Percentiles rank a stretch among this genome's conserved stretches.
phyloP scores from a whole-genome alignment of 2,113 vertebrate species.

The Coregonus clupeaformis region DNA sequence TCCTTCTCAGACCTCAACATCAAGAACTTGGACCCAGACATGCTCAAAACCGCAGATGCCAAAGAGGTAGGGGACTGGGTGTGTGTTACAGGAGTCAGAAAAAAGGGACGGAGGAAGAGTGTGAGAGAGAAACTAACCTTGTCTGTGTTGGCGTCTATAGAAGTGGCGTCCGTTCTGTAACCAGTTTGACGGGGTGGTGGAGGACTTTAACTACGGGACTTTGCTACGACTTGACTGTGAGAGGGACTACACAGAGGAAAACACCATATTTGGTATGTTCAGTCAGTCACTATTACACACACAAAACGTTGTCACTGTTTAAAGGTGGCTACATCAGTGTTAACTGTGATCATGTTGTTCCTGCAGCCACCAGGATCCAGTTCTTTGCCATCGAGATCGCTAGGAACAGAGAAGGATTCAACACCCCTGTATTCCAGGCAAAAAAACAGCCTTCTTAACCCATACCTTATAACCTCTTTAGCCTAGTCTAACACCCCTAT shows the following conservation, averaged over 20 bases:
- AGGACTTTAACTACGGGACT: conserved; percentile 84
- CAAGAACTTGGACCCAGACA: conserved; percentile 67
- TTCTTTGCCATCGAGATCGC: conserved; percentile 86
- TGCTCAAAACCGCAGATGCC: conserved; percentile 78
- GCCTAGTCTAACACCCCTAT: too few species aligned
- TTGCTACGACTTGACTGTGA: conserved; percentile 82
- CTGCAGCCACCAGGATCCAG: conserved; percentile 86
- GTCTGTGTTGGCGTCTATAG: conserved; percentile 46
- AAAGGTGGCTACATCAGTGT: too few species aligned
- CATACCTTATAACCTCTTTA: too few species aligned
- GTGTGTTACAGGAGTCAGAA: too few species aligned
- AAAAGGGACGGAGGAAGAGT: too few species aligned
- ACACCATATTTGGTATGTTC: conserved; percentile 76
- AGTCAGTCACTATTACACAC: too few species aligned
- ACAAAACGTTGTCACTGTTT: too few species aligned
- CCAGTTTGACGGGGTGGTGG: conserved; percentile 76
- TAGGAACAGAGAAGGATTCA: conserved; percentile 84
- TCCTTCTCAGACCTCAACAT: conserved; percentile 75
- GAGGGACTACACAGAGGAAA: conserved; percentile 82
- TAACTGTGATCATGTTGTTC: background rate
- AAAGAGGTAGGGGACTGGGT: conserved; percentile 75
- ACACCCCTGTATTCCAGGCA: conserved; percentile 59
- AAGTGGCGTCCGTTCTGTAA: conserved; percentile 84
- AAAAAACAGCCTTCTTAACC: conserved; percentile 3
- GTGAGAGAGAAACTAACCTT: background rate